phyloP scores from a whole-genome alignment of 1,140 invertebrate genomes.

The Lysiphlebus fabarum region DNA sequence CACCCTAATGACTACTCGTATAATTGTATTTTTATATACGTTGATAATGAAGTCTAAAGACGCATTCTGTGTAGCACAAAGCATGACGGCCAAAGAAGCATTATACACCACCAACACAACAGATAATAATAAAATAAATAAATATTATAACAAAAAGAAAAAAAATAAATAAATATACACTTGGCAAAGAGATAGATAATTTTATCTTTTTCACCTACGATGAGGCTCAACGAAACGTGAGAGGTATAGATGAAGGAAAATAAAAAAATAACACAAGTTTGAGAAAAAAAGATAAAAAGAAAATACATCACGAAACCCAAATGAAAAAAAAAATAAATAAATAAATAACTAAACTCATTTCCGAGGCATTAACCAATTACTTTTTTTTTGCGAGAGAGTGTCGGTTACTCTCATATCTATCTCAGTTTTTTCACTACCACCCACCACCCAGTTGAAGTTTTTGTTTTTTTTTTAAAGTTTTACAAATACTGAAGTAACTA shows the following conservation, averaged over 20 bases:
- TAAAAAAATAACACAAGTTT: conserved; percentile 18
- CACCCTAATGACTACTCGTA: conserved; percentile 18
- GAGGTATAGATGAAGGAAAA: conserved; percentile 22
- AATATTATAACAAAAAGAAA: conserved; percentile 9
- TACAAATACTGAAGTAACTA: too few relatives aligned
- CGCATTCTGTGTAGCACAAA: conserved; percentile 29
- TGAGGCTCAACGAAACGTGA: conserved; percentile 4
- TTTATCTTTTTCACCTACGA: too few relatives aligned
- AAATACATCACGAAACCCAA: conserved; percentile 36
- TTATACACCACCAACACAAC: neutral
- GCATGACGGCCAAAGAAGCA: conserved; percentile 23
- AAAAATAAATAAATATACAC: conserved; percentile 20
- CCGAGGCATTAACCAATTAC: conserved; percentile 56
- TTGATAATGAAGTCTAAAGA: conserved; percentile 30
- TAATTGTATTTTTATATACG: conserved; percentile 29
- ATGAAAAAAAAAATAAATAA: conserved; percentile 32
- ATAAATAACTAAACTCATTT: conserved; percentile 53
- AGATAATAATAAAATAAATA: too few relatives aligned
- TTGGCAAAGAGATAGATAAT: conserved; percentile 7
- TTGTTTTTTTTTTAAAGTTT: too few relatives aligned
- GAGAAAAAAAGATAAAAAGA: conserved; percentile 27
- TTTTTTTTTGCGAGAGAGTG: conserved; percentile 51
- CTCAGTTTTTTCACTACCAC: conserved; percentile 28
- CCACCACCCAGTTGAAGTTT: conserved; percentile 5
- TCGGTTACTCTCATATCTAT: conserved; percentile 45